Conservation (phyloP, 2,888 invertebrate genomes). For the Herminia tarsipennalis region DNA sequence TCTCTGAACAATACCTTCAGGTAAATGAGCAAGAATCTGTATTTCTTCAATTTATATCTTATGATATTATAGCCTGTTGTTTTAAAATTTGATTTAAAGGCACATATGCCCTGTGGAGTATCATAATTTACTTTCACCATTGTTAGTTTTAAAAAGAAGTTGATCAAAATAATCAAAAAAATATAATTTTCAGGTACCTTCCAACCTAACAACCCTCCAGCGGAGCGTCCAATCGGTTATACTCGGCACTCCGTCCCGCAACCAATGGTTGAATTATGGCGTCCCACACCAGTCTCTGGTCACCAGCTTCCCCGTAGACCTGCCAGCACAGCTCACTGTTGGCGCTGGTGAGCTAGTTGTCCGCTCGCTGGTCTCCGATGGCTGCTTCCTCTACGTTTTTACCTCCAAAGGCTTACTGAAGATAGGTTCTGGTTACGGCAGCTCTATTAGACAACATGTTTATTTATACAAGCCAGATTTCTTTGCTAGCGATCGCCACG, state of each 20-base stretch:
- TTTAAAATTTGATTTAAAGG: no score
- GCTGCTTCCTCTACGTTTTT: slow-evolving; percentile 95
- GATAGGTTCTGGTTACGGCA: slow-evolving; percentile 97
- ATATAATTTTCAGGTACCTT: slow-evolving; percentile 88
- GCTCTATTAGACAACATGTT: slow-evolving; percentile 96
- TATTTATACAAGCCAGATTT: slow-evolving; percentile 92
- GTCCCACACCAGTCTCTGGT: slow-evolving; percentile 92
- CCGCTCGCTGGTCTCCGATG: slow-evolving; percentile 93
- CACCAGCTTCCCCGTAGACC: slow-evolving; percentile 87
- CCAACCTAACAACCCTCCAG: slow-evolving; percentile 93
- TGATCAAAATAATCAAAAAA: background rate
- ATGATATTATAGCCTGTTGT: no score
- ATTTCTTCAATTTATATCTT: no score
- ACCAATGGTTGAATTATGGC: slow-evolving; percentile 96
- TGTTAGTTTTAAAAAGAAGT: no score
- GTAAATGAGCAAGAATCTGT: no score
- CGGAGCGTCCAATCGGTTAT: slow-evolving; percentile 95
- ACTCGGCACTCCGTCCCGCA: slow-evolving; percentile 92
- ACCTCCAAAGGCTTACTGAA: slow-evolving; percentile 94
- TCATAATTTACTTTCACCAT: no score
- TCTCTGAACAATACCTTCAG: slow-evolving; percentile 93
- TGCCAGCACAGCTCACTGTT: slow-evolving; percentile 60
- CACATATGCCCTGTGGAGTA: no score
- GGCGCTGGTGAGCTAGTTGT: slow-evolving; percentile 72
- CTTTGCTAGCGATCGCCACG: slow-evolving; percentile 91